Percentiles rank a stretch among this genome's conserved stretches.
phyloP scores from a whole-genome alignment of 1,140 invertebrate genomes.

The Achatina immaculata region DNA sequence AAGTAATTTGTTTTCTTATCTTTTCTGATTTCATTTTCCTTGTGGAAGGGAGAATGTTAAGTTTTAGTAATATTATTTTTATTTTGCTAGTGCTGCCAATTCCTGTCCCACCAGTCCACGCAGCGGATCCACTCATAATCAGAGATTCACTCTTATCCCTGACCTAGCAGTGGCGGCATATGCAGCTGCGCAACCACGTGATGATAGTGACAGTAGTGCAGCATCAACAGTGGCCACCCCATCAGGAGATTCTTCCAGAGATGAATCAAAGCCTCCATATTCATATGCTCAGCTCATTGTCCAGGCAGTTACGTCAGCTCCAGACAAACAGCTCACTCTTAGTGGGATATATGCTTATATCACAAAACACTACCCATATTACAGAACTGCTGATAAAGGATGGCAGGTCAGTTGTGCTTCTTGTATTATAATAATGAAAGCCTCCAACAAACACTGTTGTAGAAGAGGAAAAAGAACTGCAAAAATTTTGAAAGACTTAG shows the following conservation, averaged over 20 bases:
- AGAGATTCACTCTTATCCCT: constrained; percentile 76
- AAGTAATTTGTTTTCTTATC: no score
- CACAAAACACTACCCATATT: constrained; percentile 98
- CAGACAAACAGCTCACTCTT: constrained; percentile 96
- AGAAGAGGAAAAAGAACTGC: no score
- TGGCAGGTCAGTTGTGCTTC: constrained; percentile 81
- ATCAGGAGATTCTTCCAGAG: neutral
- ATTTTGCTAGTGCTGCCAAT: constrained; percentile 79
- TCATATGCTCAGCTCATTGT: constrained; percentile 99
- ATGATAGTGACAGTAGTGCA: constrained; percentile 73
- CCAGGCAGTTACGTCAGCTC: constrained; percentile 94
- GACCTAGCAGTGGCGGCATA: constrained; percentile 76
- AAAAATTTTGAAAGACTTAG: no score
- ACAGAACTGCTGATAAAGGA: constrained; percentile 96
- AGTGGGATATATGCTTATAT: constrained; percentile 99
- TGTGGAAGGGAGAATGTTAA: no score
- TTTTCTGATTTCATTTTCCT: no score
- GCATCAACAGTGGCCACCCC: neutral
- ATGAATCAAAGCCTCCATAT: constrained; percentile 87
- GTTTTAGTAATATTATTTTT: no score
- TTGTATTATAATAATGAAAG: no score
- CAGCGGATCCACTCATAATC: constrained; percentile 74
- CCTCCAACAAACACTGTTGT: no score
- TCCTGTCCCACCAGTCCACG: constrained; percentile 97
- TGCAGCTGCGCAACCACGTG: constrained; percentile 70